A percentile compares a stretch with the other conserved stretches of the same genome.
Evolutionary conservation across 2,113 vertebrate species (phyloP).

Genomic region (Petrocephalus microphthalmus): DNA sequence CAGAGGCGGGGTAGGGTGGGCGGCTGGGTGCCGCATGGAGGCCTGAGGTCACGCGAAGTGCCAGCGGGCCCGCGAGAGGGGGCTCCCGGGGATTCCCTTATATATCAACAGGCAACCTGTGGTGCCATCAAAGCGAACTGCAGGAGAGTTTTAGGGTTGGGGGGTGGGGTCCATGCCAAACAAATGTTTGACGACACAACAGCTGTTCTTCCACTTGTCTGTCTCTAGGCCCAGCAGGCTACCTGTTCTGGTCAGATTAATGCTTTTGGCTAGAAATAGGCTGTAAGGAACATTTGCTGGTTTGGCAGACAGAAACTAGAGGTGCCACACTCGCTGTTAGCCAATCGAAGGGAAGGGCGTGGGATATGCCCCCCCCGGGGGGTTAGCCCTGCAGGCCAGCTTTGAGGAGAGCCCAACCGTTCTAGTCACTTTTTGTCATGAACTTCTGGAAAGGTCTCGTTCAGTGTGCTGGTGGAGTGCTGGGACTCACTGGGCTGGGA

Average conservation of each 20-base stretch:
- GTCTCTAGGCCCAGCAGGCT: conserved; percentile 60
- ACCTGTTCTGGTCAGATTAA: conserved; percentile 55
- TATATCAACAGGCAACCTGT: conserved; percentile 61
- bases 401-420: not conserved
- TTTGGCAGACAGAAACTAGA: conserved; percentile 36
- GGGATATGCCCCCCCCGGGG: not conserved
- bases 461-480: not conserved
- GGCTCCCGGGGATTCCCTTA: conserved; percentile 66
- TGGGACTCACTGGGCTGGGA: not conserved
- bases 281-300: conserved; percentile 8
- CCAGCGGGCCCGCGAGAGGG: conserved; percentile 48
- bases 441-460: not conserved
- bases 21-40: not conserved
- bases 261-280: conserved; percentile 40
- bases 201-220: conserved; percentile 65
- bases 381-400: not conserved
- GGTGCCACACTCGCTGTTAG: not conserved
- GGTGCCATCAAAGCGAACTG: conserved; percentile 77
- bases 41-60: not conserved
- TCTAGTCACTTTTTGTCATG: not conserved
- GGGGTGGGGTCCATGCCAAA: conserved; percentile 56
- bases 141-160: conserved; percentile 48
- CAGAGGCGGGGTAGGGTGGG: not conserved
- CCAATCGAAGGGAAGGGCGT: not conserved
- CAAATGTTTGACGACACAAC: conserved; percentile 63